A percentile compares a stretch with the other conserved stretches of the same genome.
Evolutionary conservation across 2,888 invertebrate genomes (phyloP).

Genomic region (Ophion obscuratus): DNA sequence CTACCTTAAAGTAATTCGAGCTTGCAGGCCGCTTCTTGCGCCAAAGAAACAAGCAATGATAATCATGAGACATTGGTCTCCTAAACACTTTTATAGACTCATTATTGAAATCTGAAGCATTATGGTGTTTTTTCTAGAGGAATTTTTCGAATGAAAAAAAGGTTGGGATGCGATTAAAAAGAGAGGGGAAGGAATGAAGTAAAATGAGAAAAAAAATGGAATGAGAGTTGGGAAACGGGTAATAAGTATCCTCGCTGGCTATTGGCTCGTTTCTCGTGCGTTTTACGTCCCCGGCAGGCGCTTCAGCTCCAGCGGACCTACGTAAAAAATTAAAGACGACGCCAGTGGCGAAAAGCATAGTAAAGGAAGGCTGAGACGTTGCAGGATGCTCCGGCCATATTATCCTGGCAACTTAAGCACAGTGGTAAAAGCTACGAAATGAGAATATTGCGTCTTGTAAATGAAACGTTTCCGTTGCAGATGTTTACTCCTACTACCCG

Average conservation of each 20-base stretch:
- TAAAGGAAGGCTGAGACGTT: slow-evolving; percentile 31
- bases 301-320: slow-evolving; percentile 41
- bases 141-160: neutral
- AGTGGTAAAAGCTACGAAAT: slow-evolving; percentile 41
- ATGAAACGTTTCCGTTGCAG: slow-evolving; percentile 44
- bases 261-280: slow-evolving; percentile 54
- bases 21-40: too few species aligned
- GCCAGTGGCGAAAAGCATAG: neutral
- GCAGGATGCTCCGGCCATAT: slow-evolving; percentile 37
- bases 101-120: too few species aligned
- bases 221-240: slow-evolving; percentile 26
- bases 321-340: slow-evolving; percentile 60
- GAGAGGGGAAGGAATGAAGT: neutral
- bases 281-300: slow-evolving; percentile 33
- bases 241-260: slow-evolving; percentile 30
- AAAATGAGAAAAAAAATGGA: slow-evolving; percentile 7
- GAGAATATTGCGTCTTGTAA: slow-evolving; percentile 53
- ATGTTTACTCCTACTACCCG: slow-evolving; percentile 21
- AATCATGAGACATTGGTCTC: too few species aligned
- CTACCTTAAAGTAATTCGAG: too few species aligned
- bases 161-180: neutral
- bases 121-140: too few species aligned
- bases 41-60: too few species aligned
- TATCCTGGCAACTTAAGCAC: slow-evolving; percentile 41
- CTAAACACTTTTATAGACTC: too few species aligned